A percentile compares a stretch with the other conserved stretches of the same genome.
These are phyloP conservation scores for Drosophila aff. DNA, from an alignment of 1,140 invertebrate genomes.

Conservation along the genomic window DNA sequence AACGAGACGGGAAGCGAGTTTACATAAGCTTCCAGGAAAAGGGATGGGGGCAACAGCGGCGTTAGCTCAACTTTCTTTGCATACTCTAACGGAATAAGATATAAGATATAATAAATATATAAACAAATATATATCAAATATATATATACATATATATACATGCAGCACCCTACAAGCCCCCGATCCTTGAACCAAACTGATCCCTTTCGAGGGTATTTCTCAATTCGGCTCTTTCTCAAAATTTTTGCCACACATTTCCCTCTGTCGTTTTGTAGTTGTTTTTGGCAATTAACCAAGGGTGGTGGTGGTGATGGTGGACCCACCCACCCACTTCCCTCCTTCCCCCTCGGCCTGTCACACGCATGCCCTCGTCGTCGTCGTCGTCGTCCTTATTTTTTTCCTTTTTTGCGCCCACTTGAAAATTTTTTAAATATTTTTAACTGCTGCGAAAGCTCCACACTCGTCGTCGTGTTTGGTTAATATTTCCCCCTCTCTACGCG, in stretches of 20 bases:
- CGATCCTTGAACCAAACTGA: constrained; percentile 3
- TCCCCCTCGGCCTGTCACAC: constrained; percentile 38
- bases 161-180: background rate
- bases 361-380: constrained; percentile 31
- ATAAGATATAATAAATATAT: background rate
- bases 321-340: background rate
- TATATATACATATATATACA: background rate
- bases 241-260: constrained; percentile 7
- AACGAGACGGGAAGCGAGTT: constrained; percentile 26
- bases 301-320: constrained; percentile 18
- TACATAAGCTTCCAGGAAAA: constrained; percentile 37
- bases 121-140: background rate
- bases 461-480: constrained; percentile 74
- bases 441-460: constrained; percentile 62
- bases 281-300: constrained; percentile 81
- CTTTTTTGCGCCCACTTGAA: constrained; percentile 49
- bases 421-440: constrained; percentile 82
- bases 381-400: background rate
- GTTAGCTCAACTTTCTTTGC: constrained; percentile 44
- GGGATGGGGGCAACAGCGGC: background rate
- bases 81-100: constrained; percentile 18
- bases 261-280: constrained; percentile 66
- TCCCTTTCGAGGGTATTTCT: constrained; percentile 34
- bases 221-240: constrained; percentile 21
- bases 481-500: constrained; percentile 45